phyloP scores from a whole-genome alignment of 2,113 vertebrate genomes.

The Solea senegalensis region DNA sequence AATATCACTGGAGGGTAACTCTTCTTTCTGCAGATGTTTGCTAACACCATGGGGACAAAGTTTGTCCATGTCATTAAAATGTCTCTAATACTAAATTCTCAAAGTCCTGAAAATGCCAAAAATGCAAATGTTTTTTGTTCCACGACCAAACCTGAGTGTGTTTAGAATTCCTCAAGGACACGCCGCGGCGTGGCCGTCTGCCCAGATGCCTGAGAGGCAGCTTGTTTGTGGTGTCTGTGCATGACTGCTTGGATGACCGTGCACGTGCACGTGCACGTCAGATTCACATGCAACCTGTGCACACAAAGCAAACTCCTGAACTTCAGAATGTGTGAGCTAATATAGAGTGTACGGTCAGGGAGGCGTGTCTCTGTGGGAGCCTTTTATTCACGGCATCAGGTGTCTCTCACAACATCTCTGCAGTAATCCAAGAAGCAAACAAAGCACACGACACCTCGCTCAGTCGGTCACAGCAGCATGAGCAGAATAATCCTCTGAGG shows the following conservation, averaged over 20 bases:
- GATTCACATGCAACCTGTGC: not conserved
- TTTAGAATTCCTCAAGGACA: slow-evolving; percentile 45
- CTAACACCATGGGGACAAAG: no score
- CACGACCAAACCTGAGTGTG: slow-evolving; percentile 10
- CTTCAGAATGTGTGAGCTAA: not conserved
- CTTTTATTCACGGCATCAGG: not conserved
- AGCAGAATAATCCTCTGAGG: not conserved
- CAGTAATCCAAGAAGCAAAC: not conserved
- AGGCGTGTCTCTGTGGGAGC: not conserved
- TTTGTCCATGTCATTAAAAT: no score
- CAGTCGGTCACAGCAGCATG: not conserved
- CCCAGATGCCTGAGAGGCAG: slow-evolving; percentile 34
- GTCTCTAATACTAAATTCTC: no score
- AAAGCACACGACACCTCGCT: not conserved
- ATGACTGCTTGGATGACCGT: not conserved
- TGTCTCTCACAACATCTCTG: not conserved
- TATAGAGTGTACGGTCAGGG: not conserved
- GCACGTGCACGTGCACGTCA: not conserved
- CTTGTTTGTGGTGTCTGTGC: slow-evolving; percentile 8
- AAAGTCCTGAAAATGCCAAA: no score
- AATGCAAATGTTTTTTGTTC: no score
- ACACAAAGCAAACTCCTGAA: not conserved
- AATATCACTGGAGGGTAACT: no score
- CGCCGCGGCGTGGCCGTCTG: slow-evolving; percentile 19
- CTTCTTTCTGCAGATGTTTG: no score